Evolutionary conservation across 2,113 vertebrate species (phyloP), one percentile per base, ranked within the genome.

Genomic region (Bubalus kerabau): DNA sequence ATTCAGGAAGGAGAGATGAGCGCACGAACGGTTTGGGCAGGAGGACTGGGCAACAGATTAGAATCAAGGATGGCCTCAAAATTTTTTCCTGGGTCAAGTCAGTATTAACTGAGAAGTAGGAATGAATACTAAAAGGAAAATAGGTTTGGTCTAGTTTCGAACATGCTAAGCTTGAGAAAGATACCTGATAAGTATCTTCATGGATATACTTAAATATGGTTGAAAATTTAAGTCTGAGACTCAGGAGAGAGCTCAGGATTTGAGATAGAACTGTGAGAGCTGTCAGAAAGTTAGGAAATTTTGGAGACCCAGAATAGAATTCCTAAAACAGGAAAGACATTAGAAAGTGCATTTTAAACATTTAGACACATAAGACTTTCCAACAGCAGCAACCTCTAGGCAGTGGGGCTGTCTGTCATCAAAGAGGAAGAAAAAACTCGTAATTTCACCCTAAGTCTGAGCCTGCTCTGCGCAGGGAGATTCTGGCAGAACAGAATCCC

Each of bases 171-270:
- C n/a, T 67, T 46, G 14, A 59, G 59, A 40, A 60, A 81, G 5
- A 28, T 57, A 2, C 14, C 36, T 48, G 5, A 2, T 12, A 46
- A 50, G 3, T 9, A 6, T 62, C 54, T 19, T 74, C 3, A 0
- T 14, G 4, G 2, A 7, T 91, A 2, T 59, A 3, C 2, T 7
- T 1, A 4, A 30, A 83, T 40, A n/a, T 4, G 2, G 5, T 21
- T 59, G 32, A 82, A 16, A 21, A 30, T 19, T 26, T n/a, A 95
- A 5, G 1, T 17, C 80, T 82, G 60, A 23, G 74, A 50, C 40
- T 91, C 57, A 2, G 28, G 16, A 50, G 60, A 56, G 26, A 60
- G 50, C 54, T 92, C 87, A 0, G 26, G 40, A 64, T 46, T 52
- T 0, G 10, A 89, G 89, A 19, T 0, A n/a, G 46, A 48, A 23